Conservation (phyloP, 2,797 vertebrate genomes). For the Smutsia gigantea region DNA sequence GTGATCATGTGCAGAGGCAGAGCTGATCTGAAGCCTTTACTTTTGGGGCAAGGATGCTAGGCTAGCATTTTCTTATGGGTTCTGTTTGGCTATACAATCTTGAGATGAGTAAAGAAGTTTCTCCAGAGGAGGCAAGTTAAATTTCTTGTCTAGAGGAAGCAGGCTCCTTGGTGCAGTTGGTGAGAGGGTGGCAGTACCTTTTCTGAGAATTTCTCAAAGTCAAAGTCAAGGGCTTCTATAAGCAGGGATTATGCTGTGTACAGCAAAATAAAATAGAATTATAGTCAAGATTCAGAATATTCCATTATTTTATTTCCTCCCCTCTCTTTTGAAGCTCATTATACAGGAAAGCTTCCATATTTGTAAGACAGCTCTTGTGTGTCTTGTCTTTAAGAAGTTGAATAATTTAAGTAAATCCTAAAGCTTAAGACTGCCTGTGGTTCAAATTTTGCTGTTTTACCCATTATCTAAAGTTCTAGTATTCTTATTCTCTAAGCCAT, state of each 20-base stretch:
- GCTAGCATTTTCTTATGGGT: background rate
- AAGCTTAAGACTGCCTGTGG: background rate
- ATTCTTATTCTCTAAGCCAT: background rate
- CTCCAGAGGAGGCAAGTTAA: background rate
- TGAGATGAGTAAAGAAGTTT: background rate
- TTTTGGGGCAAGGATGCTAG: background rate
- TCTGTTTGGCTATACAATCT: background rate
- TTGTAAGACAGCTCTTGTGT: background rate
- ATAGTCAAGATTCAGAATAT: background rate
- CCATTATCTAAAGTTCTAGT: background rate
- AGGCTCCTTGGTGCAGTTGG: background rate
- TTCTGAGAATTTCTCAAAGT: background rate
- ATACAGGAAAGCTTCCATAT: background rate
- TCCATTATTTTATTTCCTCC: background rate
- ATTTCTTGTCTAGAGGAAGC: background rate
- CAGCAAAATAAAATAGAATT: slow-evolving; percentile 23
- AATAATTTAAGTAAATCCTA: background rate
- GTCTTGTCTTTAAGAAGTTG: background rate
- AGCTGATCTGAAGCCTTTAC: background rate
- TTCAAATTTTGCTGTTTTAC: background rate
- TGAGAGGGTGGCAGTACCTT: background rate
- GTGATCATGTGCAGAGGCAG: background rate
- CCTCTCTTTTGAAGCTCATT: background rate
- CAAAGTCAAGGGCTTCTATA: background rate
- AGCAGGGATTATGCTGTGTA: background rate